Conservation (phyloP, 2,888 invertebrate species). For the Chrysolina oricalcia region DNA sequence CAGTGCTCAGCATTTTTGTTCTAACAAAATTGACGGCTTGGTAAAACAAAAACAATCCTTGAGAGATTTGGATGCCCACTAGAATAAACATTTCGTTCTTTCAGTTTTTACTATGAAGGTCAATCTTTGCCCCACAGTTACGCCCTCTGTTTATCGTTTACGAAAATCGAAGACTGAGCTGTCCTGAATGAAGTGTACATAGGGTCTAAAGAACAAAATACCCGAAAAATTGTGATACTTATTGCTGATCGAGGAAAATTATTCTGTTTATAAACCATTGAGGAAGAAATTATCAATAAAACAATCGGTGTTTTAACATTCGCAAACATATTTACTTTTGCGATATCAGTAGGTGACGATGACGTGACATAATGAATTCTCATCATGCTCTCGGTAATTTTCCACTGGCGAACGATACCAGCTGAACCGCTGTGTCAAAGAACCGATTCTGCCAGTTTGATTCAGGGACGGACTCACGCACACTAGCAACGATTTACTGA, state of each 20-base stretch:
- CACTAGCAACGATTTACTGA: neutral
- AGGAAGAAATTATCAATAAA: neutral
- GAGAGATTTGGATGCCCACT: too few species aligned
- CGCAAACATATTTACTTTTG: neutral
- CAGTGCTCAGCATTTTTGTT: too few species aligned
- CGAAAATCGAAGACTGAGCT: too few species aligned
- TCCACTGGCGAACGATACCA: constrained; percentile 13
- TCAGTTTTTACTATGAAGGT: too few species aligned
- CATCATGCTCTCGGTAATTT: constrained; percentile 1
- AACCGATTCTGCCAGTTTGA: constrained; percentile 1
- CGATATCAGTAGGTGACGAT: neutral
- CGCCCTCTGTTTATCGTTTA: too few species aligned
- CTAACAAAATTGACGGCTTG: too few species aligned
- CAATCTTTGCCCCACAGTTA: too few species aligned
- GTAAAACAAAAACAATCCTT: too few species aligned
- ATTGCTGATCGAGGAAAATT: neutral
- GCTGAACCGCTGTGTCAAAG: constrained; percentile 4
- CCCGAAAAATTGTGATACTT: neutral
- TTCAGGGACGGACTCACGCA: neutral
- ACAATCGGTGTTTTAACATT: neutral
- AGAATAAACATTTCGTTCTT: too few species aligned
- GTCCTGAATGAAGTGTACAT: too few species aligned
- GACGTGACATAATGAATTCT: constrained; percentile 3
- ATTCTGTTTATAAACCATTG: neutral
- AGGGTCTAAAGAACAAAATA: too few species aligned